Conservation (phyloP, 2,113 vertebrate species). For the Cephalopterus ornatus region DNA sequence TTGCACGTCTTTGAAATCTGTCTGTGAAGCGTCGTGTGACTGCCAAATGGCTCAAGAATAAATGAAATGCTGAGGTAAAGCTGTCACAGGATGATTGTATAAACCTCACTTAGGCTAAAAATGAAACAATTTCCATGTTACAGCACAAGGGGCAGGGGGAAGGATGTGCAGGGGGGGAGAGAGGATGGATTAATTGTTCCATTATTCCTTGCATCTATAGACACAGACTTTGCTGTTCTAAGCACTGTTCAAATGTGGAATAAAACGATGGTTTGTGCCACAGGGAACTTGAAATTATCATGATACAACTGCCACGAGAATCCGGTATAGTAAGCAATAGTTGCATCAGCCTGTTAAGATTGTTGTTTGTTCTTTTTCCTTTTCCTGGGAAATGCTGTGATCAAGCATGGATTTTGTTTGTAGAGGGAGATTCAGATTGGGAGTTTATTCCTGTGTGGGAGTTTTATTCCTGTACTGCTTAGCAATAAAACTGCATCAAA, state of each 20-base stretch:
- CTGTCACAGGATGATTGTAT: background rate
- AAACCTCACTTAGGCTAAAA: conserved; percentile 15
- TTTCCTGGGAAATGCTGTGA: background rate
- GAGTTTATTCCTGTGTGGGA: background rate
- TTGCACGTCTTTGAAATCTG: background rate
- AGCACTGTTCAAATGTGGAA: background rate
- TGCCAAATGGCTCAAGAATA: background rate
- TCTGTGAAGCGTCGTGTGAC: background rate
- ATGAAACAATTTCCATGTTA: background rate
- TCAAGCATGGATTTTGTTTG: background rate
- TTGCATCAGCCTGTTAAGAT: background rate
- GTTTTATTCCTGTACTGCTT: background rate
- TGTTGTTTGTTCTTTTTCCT: background rate
- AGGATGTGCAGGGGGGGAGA: background rate
- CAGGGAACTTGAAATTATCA: conserved; percentile 5
- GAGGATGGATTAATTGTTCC: background rate
- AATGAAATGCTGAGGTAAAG: background rate
- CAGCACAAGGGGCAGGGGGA: background rate
- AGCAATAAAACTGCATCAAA: conserved; percentile 31
- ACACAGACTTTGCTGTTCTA: background rate
- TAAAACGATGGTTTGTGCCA: background rate
- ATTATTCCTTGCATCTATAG: background rate
- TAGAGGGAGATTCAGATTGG: background rate
- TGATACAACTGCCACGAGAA: background rate
- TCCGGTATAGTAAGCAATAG: background rate